Conservation (phyloP, 2,888 invertebrate species). For the Morpho deidamia region DNA sequence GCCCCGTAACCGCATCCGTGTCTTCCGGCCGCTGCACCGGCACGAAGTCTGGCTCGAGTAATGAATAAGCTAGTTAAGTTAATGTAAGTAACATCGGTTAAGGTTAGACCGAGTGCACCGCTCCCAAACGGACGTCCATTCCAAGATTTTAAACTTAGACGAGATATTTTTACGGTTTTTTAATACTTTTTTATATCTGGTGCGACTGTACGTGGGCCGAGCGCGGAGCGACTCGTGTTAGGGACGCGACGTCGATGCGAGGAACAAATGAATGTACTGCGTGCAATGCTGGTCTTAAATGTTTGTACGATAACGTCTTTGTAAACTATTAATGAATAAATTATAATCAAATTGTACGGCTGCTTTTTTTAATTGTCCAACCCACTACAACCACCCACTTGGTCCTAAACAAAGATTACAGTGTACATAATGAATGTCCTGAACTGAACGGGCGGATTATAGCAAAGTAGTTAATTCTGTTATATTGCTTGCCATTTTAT, state of each 20-base stretch:
- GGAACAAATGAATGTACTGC: conserved; percentile 46
- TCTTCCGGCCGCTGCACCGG: conserved; percentile 7
- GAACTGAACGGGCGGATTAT: no score
- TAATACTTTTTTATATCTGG: conserved; percentile 30
- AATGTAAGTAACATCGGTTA: conserved; percentile 51
- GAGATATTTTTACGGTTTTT: conserved; percentile 28
- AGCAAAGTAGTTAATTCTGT: no score
- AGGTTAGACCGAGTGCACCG: conserved; percentile 31
- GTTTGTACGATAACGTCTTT: conserved; percentile 75
- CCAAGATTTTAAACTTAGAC: conserved; percentile 48
- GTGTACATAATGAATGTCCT: no score
- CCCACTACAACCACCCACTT: no score
- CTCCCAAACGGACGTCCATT: conserved; percentile 49
- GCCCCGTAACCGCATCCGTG: background rate
- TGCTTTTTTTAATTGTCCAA: conserved; percentile 45
- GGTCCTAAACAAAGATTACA: no score
- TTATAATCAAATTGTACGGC: conserved; percentile 72
- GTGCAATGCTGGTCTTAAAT: conserved; percentile 51
- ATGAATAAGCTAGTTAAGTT: conserved; percentile 55
- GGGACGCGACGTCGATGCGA: conserved; percentile 28
- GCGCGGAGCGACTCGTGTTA: conserved; percentile 39
- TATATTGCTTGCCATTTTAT: no score
- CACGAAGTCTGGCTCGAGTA: conserved; percentile 51
- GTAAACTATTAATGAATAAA: conserved; percentile 78
- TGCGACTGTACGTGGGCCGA: conserved; percentile 45